Base-by-base conservation (phyloP, 35 echinoderm and acorn worm species). In the Amphiura filiformis region DNA sequence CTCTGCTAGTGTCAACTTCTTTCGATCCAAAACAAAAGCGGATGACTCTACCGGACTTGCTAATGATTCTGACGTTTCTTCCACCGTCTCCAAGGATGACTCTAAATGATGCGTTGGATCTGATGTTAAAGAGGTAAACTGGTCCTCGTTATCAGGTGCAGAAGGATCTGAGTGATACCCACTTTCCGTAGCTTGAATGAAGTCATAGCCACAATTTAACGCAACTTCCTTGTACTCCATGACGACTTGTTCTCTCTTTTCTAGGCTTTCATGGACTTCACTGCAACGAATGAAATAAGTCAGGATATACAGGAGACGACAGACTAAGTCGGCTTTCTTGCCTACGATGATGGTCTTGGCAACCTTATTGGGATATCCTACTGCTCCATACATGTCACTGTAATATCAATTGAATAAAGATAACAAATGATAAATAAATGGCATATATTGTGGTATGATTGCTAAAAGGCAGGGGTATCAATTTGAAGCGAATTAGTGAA, bases 211-310 rank as follows among this genome's bases (percentile, higher is more conserved):
- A 70, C 83, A 64, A 35, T 32, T 1, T 15, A 14, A 35, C 81
- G 38, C 76, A 56, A 80, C 17, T 64, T 84, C 20, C 13, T 76
- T 75, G 77, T 88, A 89, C 13, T 94, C 93, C 88, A 90, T 86
- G 32, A 84, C 39, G 5, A 99, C 90, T 36, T 92, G 83, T 56
- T 95, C 87, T 35, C 96, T 76, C 17, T 88, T 79, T 40, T 87
- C 90, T 1, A 86, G 65, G 14, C 64, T 85, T 78, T 99, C 96
- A 39, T 99, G 93, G 32, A 99, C 96, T 75, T 99, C 96, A 57
- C 92, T 92, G 84, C 96, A 99, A 32, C 96, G 86, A 31, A 99
- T 99, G 77, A 99, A 99, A 32, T 99, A 99, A 79, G 90, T 95
- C 0, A 99, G 86, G 35, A 99, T 89, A 42, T 95, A 99, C 30